A percentile compares a stretch with the other conserved stretches of the same genome.
Evolutionary conservation across 2,113 vertebrate species (phyloP).

Genomic region (Tautogolabrus adspersus): DNA sequence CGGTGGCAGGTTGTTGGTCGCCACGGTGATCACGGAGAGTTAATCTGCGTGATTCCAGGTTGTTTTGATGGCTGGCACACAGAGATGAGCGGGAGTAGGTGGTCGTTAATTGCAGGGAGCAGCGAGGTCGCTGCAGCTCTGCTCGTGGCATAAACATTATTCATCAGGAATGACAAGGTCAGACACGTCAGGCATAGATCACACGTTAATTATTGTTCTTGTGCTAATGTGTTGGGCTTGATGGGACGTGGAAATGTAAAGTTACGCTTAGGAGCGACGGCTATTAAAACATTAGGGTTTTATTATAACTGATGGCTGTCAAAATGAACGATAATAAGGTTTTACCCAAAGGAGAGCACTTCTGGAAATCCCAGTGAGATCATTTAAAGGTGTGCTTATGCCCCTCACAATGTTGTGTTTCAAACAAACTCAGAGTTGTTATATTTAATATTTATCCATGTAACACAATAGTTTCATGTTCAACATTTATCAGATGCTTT

Average conservation of each 20-base stretch:
- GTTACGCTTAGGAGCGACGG: slow-evolving; percentile 8
- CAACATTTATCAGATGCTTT: too few relatives aligned
- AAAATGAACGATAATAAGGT: too few relatives aligned
- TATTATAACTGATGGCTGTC: background rate
- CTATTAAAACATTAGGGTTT: background rate
- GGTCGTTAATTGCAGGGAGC: slow-evolving; percentile 46
- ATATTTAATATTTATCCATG: too few relatives aligned
- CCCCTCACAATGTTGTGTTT: too few relatives aligned
- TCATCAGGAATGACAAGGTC: slow-evolving; percentile 59
- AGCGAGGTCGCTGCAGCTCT: slow-evolving; percentile 35
- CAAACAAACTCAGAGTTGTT: too few relatives aligned
- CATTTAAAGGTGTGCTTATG: too few relatives aligned
- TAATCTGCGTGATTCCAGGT: slow-evolving; percentile 58
- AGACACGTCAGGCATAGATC: slow-evolving; percentile 7
- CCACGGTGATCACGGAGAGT: background rate
- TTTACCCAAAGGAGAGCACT: too few relatives aligned
- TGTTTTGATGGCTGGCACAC: slow-evolving; percentile 63
- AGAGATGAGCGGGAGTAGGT: slow-evolving; percentile 19
- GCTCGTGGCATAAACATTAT: slow-evolving; percentile 51
- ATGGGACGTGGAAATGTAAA: slow-evolving; percentile 4
- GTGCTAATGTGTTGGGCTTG: slow-evolving; percentile 14
- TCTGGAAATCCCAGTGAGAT: too few relatives aligned
- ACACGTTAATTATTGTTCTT: slow-evolving; percentile 40
- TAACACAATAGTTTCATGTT: too few relatives aligned
- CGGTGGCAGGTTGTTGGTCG: slow-evolving; percentile 47